These are phyloP conservation scores for Myxocyprinus asiaticus DNA, from an alignment of 2,113 vertebrate species.

Conservation along the genomic window DNA sequence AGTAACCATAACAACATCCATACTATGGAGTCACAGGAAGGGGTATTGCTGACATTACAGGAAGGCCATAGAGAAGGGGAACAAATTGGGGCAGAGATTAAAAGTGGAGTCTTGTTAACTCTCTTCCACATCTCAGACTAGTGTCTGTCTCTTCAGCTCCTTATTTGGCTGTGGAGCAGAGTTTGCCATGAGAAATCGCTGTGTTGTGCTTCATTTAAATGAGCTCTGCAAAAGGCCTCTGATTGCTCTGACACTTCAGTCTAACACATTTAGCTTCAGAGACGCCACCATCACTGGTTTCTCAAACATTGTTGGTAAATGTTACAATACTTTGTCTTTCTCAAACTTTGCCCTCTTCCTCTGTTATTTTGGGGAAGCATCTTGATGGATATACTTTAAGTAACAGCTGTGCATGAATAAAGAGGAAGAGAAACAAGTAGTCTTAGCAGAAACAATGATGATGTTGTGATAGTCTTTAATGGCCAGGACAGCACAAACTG, in stretches of 20 bases:
- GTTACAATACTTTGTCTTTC: not conserved
- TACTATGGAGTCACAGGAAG: constrained; percentile 14
- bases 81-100: no score
- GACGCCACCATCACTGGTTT: not conserved
- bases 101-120: no score
- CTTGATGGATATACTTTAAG: not conserved
- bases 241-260: not conserved
- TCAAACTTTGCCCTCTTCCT: not conserved
- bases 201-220: constrained; percentile 24
- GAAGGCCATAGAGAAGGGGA: no score
- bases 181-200: constrained; percentile 9
- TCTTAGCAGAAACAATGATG: not conserved
- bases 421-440: constrained; percentile 3
- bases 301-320: not conserved
- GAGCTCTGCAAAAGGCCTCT: not conserved
- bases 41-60: constrained; percentile 13
- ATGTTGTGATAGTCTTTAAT: not conserved
- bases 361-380: not conserved
- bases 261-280: constrained; percentile 11
- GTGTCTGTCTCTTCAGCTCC: not conserved
- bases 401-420: not conserved
- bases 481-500: not conserved
- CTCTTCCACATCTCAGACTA: not conserved
- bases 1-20: constrained; percentile 32
- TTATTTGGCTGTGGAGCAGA: not conserved